Percentiles rank a stretch among this genome's conserved stretches.
phyloP scores from a whole-genome alignment of 2,113 vertebrate genomes.

The Mixornis gularis region DNA sequence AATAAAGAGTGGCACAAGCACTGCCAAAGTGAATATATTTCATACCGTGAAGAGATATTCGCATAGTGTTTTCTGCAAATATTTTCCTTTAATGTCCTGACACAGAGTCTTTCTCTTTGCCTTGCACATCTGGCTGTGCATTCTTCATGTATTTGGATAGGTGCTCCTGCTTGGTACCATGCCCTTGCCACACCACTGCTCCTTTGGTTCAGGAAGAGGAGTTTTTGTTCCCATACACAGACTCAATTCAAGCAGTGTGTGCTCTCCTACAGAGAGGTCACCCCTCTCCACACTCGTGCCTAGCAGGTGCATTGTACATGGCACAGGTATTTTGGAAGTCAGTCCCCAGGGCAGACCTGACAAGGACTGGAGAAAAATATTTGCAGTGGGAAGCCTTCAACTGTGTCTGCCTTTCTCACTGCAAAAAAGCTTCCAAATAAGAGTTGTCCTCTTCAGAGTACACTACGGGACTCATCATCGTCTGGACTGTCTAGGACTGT shows the following conservation, averaged over 20 bases:
- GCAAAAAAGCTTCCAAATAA: background rate
- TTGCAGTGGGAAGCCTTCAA: background rate
- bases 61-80: background rate
- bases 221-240: background rate
- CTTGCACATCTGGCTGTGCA: background rate
- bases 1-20: background rate
- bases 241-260: background rate
- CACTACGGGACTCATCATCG: rapidly evolving
- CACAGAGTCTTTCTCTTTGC: background rate
- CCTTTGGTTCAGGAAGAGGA: background rate
- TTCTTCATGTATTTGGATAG: rapidly evolving
- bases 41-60: background rate
- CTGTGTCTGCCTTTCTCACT: background rate
- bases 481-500: background rate
- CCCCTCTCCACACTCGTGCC: background rate
- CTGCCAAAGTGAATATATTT: background rate
- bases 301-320: background rate
- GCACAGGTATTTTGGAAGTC: background rate
- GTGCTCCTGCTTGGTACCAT: background rate
- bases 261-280: background rate
- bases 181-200: background rate
- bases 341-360: background rate
- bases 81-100: background rate
- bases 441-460: background rate
- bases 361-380: background rate